Conservation (phyloP, 1,140 invertebrate genomes). For the Heliothis subflexa region DNA sequence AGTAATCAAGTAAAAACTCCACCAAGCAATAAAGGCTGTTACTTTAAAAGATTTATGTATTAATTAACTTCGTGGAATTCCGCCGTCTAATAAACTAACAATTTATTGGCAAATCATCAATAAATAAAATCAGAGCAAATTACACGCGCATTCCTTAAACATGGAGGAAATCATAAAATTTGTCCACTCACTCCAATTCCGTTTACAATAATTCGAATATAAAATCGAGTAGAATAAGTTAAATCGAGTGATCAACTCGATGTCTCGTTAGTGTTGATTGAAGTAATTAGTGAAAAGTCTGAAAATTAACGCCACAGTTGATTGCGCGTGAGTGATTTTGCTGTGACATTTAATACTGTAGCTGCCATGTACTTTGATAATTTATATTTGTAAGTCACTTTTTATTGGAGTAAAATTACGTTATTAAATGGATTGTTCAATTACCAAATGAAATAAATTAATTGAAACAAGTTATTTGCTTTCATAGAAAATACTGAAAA, state of each 20-base stretch:
- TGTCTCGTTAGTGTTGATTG: background rate
- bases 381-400: too few species aligned
- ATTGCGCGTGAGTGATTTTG: background rate
- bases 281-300: slow-evolving; percentile 24
- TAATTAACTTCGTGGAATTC: background rate
- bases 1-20: too few species aligned
- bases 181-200: background rate
- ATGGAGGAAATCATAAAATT: slow-evolving; percentile 30
- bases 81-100: background rate
- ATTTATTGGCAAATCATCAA: slow-evolving; percentile 15
- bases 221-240: slow-evolving; percentile 17
- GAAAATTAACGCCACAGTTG: background rate
- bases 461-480: too few species aligned
- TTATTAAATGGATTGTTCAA: too few species aligned
- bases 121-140: slow-evolving; percentile 25
- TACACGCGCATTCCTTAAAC: slow-evolving; percentile 5
- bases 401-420: too few species aligned
- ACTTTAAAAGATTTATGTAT: too few species aligned
- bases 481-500: background rate
- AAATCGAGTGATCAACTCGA: background rate
- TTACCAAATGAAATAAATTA: too few species aligned
- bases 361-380: background rate
- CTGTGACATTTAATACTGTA: background rate
- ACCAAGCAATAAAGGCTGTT: too few species aligned
- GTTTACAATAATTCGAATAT: slow-evolving; percentile 27